Base-by-base conservation (phyloP, 2,113 vertebrate genomes). In the Hippoglossus stenolepis region DNA sequence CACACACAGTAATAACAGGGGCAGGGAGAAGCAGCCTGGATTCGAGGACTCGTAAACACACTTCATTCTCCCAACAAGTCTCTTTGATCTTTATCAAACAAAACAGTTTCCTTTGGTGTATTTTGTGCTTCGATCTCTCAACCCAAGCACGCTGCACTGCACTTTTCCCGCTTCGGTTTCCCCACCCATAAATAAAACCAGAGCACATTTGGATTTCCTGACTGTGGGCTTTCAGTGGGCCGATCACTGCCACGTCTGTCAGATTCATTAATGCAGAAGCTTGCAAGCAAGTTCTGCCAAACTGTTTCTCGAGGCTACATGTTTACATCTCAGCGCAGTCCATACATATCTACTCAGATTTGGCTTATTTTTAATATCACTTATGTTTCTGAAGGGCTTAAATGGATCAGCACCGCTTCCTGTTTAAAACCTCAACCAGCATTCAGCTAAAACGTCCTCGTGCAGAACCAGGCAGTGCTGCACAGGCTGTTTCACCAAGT, bases 11-110 rank as follows among this genome's bases (percentile, higher is more conserved):
- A 89, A 93, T 89, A 91, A 89, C 35, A 85, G 71, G 79, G 77
- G 64, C 82, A 66, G 45, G 70, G 76, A 80, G 77, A 86, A 9
- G 81, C 80, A 74, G 80, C 61, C 76, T 73, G 80, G 76, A 82
- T 87, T 83, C 8, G 73, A 85, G 79, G 66, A 84, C 73, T 91
- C 67, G 67, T 89, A 89, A 91, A 91, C 85, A 91, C 74, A 74
- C 88, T 80, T 84, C 77, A 74, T 80, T 82, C 83, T 75, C 67
- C 70, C 80, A 76, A 85, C 86, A 65, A 80, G 89, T 87, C 85
- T 79, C 88, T 91, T 91, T 92, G 90, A 91, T 93, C 85, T 85
- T 89, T 88, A 87, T 90, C 85, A 87, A 86, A 91, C 84, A 88
- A 88, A 88, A 85, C 86, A 67, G 74, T 81, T 90, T 87, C 83